A percentile compares a stretch with the other conserved stretches of the same genome.
Evolutionary conservation across 2,797 vertebrate genomes (phyloP).

Genomic region (Zalophus californianus): DNA sequence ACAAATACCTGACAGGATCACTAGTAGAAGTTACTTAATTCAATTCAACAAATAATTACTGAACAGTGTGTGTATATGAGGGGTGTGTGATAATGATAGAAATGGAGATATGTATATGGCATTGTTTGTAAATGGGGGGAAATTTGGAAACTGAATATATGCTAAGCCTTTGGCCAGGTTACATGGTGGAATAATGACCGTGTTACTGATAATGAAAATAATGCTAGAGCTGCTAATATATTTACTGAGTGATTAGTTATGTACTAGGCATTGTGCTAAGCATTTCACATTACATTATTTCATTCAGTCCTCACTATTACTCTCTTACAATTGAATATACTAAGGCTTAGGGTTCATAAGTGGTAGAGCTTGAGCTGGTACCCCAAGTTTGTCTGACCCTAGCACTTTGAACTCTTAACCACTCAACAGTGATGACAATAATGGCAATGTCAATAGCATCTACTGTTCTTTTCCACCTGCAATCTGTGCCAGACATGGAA

Average conservation of each 20-base stretch:
- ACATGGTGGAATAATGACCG: background rate
- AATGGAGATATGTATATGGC: background rate
- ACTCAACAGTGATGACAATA: background rate
- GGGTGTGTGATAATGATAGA: background rate
- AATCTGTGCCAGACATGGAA: background rate
- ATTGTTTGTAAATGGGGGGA: background rate
- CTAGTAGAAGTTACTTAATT: conserved; percentile 25
- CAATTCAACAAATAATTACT: background rate
- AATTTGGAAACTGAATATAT: conserved; percentile 42
- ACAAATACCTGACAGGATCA: background rate
- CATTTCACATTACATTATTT: conserved; percentile 4
- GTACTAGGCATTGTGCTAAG: background rate
- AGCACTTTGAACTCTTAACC: background rate
- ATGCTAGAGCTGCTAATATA: background rate
- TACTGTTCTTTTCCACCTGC: background rate
- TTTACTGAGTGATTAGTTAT: background rate
- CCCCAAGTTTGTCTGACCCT: background rate
- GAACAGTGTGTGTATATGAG: background rate
- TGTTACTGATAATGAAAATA: conserved; percentile 45
- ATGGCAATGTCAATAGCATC: background rate
- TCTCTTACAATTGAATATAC: background rate
- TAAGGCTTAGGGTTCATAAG: background rate
- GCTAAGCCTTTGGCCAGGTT: background rate
- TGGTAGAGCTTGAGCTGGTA: background rate
- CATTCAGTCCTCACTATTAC: background rate